Percentiles rank a stretch among this genome's conserved stretches.
These are phyloP conservation scores for Cactoblastis cactorum DNA, from an alignment of 2,888 invertebrate genomes.

Conservation along the genomic window DNA sequence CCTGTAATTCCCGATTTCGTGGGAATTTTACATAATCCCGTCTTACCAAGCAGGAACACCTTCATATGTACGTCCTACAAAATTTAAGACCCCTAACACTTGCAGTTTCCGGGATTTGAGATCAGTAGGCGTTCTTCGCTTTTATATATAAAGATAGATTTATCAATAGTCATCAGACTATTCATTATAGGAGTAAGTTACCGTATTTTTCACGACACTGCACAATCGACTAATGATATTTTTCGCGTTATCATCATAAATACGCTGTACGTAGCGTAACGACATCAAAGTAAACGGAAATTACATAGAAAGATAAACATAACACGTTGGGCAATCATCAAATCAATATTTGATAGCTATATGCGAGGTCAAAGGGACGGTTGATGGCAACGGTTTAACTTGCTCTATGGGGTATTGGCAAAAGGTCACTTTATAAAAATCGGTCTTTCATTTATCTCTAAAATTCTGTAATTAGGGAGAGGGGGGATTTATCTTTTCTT, in stretches of 20 bases:
- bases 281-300: slow-evolving; percentile 10
- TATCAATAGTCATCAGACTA: too few relatives aligned
- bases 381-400: too few relatives aligned
- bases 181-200: too few relatives aligned
- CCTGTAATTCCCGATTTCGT: too few relatives aligned
- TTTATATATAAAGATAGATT: too few relatives aligned
- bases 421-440: not conserved
- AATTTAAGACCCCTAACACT: too few relatives aligned
- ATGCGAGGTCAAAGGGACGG: not conserved
- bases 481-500: too few relatives aligned
- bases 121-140: too few relatives aligned
- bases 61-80: too few relatives aligned
- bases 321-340: slow-evolving; percentile 1
- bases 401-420: not conserved
- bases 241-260: not conserved
- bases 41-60: too few relatives aligned
- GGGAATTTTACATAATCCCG: too few relatives aligned
- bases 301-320: slow-evolving; percentile 4
- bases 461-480: not conserved
- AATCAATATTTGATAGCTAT: slow-evolving; percentile 11
- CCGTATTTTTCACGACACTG: not conserved
- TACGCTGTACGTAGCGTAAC: not conserved
- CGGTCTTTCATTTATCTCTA: not conserved
- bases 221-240: not conserved
- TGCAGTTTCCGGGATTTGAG: too few relatives aligned